These are phyloP conservation scores for Amblyjoppa fuscipennis DNA, from an alignment of 2,888 invertebrate species.

Conservation along the genomic window DNA sequence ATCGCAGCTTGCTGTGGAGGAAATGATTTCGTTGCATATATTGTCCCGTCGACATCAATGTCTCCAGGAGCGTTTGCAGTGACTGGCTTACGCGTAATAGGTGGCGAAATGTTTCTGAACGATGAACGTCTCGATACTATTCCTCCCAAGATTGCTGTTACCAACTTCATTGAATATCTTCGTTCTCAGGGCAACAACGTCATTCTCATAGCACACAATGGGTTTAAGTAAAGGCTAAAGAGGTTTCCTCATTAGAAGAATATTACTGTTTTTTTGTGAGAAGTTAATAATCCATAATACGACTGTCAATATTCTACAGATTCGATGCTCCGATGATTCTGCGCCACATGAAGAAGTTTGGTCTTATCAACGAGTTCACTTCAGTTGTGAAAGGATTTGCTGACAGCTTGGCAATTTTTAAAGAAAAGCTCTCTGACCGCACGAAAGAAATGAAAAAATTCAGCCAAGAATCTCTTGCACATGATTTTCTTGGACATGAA, in stretches of 20 bases:
- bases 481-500: constrained; percentile 18
- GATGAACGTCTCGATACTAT: constrained; percentile 51
- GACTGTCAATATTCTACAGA: neutral
- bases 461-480: constrained; percentile 48
- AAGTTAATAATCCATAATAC: neutral
- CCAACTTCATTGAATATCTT: constrained; percentile 37
- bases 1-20: constrained; percentile 47
- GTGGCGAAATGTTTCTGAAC: constrained; percentile 46
- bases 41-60: constrained; percentile 44
- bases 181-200: constrained; percentile 24
- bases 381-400: constrained; percentile 38
- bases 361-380: constrained; percentile 28
- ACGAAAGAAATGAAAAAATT: constrained; percentile 27
- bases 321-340: constrained; percentile 47
- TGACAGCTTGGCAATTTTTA: constrained; percentile 33
- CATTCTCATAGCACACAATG: constrained; percentile 56
- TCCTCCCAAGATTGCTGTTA: constrained; percentile 36
- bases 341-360: constrained; percentile 9
- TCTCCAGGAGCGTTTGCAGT: constrained; percentile 44
- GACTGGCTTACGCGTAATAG: constrained; percentile 37
- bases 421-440: constrained; percentile 40
- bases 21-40: constrained; percentile 46
- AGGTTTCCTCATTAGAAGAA: neutral
- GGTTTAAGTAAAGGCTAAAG: constrained; percentile 22
- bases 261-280: neutral